Conservation (phyloP, 2,113 vertebrate genomes). For the Geococcyx californianus region DNA sequence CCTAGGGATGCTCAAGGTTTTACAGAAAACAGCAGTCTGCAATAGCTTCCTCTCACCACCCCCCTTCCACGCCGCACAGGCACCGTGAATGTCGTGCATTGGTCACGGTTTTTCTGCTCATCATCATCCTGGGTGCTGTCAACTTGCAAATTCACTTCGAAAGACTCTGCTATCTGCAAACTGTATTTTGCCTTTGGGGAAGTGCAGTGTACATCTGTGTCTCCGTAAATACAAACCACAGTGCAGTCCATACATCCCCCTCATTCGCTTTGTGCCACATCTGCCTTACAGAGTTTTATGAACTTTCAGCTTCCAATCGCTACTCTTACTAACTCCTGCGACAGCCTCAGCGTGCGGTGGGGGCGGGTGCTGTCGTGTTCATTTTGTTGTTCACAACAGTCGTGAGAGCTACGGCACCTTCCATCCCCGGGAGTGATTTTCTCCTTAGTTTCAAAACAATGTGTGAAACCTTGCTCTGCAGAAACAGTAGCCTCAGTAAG, state of each 20-base stretch:
- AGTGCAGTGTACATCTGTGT: rapidly evolving
- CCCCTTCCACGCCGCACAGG: neutral
- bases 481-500: slow-evolving; percentile 12
- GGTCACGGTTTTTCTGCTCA: neutral
- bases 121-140: neutral
- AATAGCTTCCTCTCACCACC: neutral
- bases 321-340: neutral
- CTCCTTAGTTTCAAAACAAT: slow-evolving; percentile 26
- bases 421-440: neutral
- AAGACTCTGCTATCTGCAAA: neutral
- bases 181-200: neutral
- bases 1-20: neutral
- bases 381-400: neutral
- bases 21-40: neutral
- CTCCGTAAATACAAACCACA: neutral
- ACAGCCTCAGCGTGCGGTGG: neutral
- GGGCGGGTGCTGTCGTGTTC: neutral
- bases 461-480: slow-evolving; percentile 49
- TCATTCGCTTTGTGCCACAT: neutral
- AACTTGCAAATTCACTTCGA: neutral
- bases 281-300: neutral
- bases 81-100: rapidly evolving
- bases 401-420: neutral
- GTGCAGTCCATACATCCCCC: rapidly evolving
- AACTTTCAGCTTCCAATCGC: neutral